These are phyloP conservation scores for Phymorhynchus buccinoides DNA, from an alignment of 1,140 invertebrate genomes.

Conservation along the genomic window DNA sequence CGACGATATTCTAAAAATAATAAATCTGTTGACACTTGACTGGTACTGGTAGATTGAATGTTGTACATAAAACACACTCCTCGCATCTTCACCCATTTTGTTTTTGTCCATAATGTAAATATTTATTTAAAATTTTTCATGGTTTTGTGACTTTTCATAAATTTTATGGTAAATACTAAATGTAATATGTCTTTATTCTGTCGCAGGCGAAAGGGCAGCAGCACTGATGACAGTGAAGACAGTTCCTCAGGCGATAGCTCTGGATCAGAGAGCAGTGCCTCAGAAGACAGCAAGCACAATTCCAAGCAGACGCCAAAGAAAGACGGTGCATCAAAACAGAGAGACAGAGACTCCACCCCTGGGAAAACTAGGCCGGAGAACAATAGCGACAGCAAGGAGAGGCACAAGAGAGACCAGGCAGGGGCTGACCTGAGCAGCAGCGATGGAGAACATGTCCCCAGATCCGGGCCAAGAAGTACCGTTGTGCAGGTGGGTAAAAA, in stretches of 20 bases:
- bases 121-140: no score
- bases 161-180: no score
- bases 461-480: slow-evolving; percentile 32
- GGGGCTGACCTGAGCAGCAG: slow-evolving; percentile 30
- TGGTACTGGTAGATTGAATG: no score
- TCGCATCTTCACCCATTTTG: no score
- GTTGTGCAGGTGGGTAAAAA: slow-evolving; percentile 32
- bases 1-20: no score
- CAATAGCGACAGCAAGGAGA: slow-evolving; percentile 32
- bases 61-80: no score
- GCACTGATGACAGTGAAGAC: slow-evolving; percentile 20
- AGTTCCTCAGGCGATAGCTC: slow-evolving; percentile 40
- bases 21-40: no score
- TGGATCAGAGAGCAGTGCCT: slow-evolving; percentile 35
- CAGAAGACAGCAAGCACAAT: slow-evolving; percentile 5
- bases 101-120: no score
- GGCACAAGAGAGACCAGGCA: slow-evolving; percentile 1
- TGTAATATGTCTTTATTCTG: not conserved
- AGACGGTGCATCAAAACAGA: slow-evolving; percentile 16
- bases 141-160: no score
- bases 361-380: slow-evolving; percentile 21
- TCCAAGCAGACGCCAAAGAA: not conserved
- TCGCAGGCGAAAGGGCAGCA: slow-evolving; percentile 34
- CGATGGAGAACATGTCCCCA: slow-evolving; percentile 25
- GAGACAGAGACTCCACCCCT: not conserved